Conservation (phyloP, 2,888 invertebrate species). For the Axea sp. region DNA sequence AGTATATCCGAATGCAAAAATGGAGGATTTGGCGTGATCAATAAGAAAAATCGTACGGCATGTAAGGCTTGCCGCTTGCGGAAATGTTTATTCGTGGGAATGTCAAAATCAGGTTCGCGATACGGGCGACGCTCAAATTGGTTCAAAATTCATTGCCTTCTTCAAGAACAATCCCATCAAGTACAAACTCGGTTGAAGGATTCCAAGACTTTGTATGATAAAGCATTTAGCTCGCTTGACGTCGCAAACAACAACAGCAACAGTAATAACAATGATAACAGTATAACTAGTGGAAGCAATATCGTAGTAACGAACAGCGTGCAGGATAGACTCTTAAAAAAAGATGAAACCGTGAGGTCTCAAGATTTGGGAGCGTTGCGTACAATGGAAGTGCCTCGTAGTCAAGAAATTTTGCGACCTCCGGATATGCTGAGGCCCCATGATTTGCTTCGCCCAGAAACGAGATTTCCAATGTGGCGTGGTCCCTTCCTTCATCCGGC, state of each 20-base stretch:
- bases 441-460: conserved; percentile 74
- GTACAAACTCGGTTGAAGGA: conserved; percentile 73
- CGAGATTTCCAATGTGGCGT: conserved; percentile 75
- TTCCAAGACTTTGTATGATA: conserved; percentile 72
- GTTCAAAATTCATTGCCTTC: conserved; percentile 94
- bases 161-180: conserved; percentile 81
- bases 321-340: conserved; percentile 66
- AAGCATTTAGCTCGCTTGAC: conserved; percentile 73
- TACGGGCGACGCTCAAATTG: conserved; percentile 94
- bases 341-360: conserved; percentile 62
- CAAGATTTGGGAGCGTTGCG: conserved; percentile 62
- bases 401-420: conserved; percentile 67
- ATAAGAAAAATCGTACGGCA: conserved; percentile 94
- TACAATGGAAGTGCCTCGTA: conserved; percentile 63
- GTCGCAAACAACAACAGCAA: conserved; percentile 72
- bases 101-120: conserved; percentile 94
- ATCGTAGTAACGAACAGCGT: conserved; percentile 46
- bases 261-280: conserved; percentile 65
- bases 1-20: conserved; percentile 95
- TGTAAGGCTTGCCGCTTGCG: conserved; percentile 94
- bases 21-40: conserved; percentile 93
- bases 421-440: conserved; percentile 69
- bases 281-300: conserved; percentile 60
- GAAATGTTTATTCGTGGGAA: conserved; percentile 92
- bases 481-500: conserved; percentile 75